These are phyloP conservation scores for Eueremaeus valkanovi DNA, from an alignment of 2,888 invertebrate species.

Conservation along the genomic window DNA sequence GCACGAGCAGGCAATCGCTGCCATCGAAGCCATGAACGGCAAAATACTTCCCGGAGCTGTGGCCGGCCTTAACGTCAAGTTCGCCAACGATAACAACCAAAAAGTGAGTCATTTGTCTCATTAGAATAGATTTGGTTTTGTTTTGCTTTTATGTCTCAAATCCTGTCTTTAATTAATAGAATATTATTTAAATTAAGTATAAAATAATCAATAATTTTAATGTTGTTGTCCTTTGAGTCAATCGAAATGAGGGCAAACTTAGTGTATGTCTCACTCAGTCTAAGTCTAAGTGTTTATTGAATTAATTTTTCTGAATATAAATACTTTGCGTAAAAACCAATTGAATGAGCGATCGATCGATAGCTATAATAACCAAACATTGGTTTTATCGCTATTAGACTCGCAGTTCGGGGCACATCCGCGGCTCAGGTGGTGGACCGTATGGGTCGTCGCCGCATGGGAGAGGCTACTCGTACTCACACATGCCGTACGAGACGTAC, in stretches of 20 bases:
- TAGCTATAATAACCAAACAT: no score
- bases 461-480: slow-evolving; percentile 2
- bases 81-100: slow-evolving; percentile 69
- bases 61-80: slow-evolving; percentile 76
- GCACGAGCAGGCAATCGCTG: slow-evolving; percentile 82
- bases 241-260: no score
- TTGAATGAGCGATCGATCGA: no score
- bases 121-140: neutral
- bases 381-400: neutral
- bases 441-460: neutral
- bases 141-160: neutral
- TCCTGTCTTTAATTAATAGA: no score
- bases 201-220: no score
- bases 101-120: neutral
- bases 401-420: neutral
- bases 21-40: slow-evolving; percentile 73
- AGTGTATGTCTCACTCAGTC: no score
- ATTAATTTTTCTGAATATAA: no score
- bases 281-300: no score
- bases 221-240: no score
- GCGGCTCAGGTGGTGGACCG: neutral
- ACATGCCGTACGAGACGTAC: slow-evolving; percentile 24
- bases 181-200: no score
- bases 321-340: no score
- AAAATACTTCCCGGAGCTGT: slow-evolving; percentile 77